Evolutionary conservation across 2,113 vertebrate species (phyloP), one percentile per base, ranked within the genome.

Genomic region (Cavia porcellus): DNA sequence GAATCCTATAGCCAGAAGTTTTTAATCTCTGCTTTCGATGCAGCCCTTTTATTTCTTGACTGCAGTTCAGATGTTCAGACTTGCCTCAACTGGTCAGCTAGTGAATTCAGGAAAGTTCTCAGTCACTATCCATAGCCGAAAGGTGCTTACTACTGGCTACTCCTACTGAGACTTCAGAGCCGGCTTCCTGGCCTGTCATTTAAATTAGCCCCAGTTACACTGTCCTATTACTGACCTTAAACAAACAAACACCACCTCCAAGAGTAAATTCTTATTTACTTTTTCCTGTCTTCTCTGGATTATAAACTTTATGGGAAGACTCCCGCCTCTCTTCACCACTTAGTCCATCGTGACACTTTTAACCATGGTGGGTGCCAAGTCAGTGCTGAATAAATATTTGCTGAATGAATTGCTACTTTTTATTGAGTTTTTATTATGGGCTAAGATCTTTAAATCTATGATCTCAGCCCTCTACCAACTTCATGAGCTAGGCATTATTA

Each of bases 51-150:
- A 87, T 59, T 96, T 88, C 87, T 70, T 22, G 1, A 85, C 83
- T 77, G 57, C 24, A 88, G 62, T 79, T 62, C 42, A 97, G 87
- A 64, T 77, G 92, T 50, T 79, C 80, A 74, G 85, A 75, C 68
- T 93, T 95, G 92, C 64, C 85, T 92, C 24, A 3, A 59, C 55
- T 85, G 77, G 72, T 47, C 75, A 94, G 80, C 30, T 70, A 94
- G 45, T 25, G 24, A 83, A 92, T 90, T 92, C 30, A 75, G 92
- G 79, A 61, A 96, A 87, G 70, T 55, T 72, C 20, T 77, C n/a
- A 35, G 66, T 95, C 57, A 74, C 59, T 77, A 7, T 55, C 62
- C 75, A 62, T 77, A 72, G 47, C 32, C 19, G 2, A 68, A 80
- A 84, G 50, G 35, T 68, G 75, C 52, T 94, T 42, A 45, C 24